A percentile compares a stretch with the other conserved stretches of the same genome.
Conservation (phyloP, 2,797 vertebrate genomes). For the Lemur catta region DNA sequence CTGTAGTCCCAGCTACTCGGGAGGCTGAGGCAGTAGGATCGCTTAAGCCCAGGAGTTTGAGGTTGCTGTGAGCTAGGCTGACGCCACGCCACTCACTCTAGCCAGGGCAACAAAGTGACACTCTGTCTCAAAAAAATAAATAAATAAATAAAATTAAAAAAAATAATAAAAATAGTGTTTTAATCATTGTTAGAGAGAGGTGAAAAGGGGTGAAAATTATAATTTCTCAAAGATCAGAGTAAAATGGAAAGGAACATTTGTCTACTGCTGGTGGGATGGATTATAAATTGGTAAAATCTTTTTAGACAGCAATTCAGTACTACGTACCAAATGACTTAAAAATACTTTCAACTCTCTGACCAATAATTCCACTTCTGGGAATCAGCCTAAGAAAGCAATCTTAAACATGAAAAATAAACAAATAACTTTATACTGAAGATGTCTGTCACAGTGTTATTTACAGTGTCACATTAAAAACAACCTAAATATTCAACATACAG, state of each 20-base stretch:
- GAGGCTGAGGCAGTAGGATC: too few relatives aligned
- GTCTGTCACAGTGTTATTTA: conserved; percentile 7
- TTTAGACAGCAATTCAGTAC: neutral
- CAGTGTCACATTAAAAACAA: neutral
- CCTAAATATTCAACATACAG: conserved; percentile 32
- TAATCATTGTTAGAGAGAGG: conserved; percentile 4
- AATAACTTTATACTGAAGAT: conserved; percentile 24
- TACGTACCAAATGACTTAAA: conserved; percentile 41
- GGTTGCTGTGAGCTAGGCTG: too few relatives aligned
- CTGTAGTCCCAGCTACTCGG: too few relatives aligned
- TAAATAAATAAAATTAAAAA: too few relatives aligned
- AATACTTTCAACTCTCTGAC: neutral
- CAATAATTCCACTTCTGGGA: conserved; percentile 9
- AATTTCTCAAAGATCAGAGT: neutral
- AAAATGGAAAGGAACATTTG: conserved; percentile 34
- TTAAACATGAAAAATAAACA: conserved; percentile 36
- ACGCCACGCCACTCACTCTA: too few relatives aligned
- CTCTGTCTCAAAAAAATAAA: too few relatives aligned
- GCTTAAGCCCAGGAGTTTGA: too few relatives aligned
- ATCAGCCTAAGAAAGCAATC: neutral
- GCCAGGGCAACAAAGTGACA: too few relatives aligned
- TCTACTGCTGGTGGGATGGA: neutral
- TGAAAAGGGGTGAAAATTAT: neutral
- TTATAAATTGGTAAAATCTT: neutral
- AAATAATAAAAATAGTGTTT: conserved; percentile 9